Base-by-base conservation (phyloP, 1,140 invertebrate species). In the Aporrectodea caliginosa region DNA sequence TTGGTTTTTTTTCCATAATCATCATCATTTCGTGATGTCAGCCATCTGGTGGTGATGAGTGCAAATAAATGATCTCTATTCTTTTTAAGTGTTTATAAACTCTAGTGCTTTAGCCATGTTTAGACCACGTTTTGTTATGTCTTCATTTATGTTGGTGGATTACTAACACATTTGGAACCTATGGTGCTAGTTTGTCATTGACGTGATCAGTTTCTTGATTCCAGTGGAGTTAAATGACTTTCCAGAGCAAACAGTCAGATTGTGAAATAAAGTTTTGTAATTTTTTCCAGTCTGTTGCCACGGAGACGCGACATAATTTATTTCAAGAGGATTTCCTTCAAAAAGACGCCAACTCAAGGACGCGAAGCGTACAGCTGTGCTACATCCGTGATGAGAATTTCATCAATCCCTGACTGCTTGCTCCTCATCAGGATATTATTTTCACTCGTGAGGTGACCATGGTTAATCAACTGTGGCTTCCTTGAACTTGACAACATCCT, bases 211-310 rank as follows among this genome's bases (percentile, higher is more conserved):
- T 71, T 1, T 31, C 27, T 71, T 31, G 77, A 71, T 72, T 32
- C 27, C 70, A 35, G 70, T 14, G 1, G 27, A 12, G 29, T 69
- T 30, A 14, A 29, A 29, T 6, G 70, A 16, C 22, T 78, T n/a
- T 69, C 69, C n/a, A 68, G 30, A 69, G 58, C 14, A 69, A 69
- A 69, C 14, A 69, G 14, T 16, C n/a, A 69, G 14, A 69, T 69
- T 69, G 14, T 69, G 27, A 16, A 69, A n/a, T 16, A 78, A 16
- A 16, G 12, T 27, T 58, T 1, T 16, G 16, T 1, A 27, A 82
- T 79, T 77, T 72, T 74, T 84, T 84, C 81, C 84, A 88, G 86
- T 88, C 87, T 0, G 79, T 80, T 74, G 88, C 88, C 0, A 88
- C 86, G n/a, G 88, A 88, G 69, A 84, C 85, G 78, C 85, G 82